These are phyloP conservation scores for Promerops cafer DNA, from an alignment of 2,113 vertebrate species.

Conservation along the genomic window DNA sequence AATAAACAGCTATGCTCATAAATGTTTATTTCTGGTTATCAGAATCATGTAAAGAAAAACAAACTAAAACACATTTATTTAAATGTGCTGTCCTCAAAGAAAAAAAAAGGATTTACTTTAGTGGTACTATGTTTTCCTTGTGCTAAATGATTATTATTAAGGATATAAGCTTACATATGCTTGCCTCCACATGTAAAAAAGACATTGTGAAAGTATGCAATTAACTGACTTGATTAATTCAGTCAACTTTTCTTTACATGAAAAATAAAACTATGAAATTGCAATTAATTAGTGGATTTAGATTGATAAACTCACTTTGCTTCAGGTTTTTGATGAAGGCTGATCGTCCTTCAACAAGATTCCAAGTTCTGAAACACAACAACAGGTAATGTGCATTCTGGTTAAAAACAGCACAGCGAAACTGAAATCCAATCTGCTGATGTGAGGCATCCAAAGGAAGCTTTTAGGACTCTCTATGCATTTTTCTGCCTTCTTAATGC, in stretches of 20 bases:
- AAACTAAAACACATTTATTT: neutral
- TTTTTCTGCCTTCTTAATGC: neutral
- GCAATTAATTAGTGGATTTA: neutral
- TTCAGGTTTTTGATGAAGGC: conserved; percentile 98
- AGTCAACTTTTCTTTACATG: neutral
- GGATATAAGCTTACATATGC: neutral
- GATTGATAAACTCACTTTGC: conserved; percentile 80
- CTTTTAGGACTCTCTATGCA: neutral
- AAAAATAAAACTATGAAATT: neutral
- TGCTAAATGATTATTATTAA: neutral
- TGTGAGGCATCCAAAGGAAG: neutral
- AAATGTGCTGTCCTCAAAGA: neutral
- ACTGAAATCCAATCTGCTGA: neutral
- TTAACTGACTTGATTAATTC: neutral
- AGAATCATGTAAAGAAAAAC: neutral
- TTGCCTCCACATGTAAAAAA: neutral
- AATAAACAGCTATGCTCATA: neutral
- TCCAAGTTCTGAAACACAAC: conserved; percentile 89
- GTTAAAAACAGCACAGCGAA: neutral
- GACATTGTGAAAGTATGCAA: neutral
- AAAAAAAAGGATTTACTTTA: neutral
- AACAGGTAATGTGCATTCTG: neutral
- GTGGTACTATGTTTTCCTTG: neutral
- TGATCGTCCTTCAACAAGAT: conserved; percentile 89
- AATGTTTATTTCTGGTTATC: neutral